Evolutionary conservation across 2,113 vertebrate genomes (phyloP).

Genomic region (Pterocles burchelli): DNA sequence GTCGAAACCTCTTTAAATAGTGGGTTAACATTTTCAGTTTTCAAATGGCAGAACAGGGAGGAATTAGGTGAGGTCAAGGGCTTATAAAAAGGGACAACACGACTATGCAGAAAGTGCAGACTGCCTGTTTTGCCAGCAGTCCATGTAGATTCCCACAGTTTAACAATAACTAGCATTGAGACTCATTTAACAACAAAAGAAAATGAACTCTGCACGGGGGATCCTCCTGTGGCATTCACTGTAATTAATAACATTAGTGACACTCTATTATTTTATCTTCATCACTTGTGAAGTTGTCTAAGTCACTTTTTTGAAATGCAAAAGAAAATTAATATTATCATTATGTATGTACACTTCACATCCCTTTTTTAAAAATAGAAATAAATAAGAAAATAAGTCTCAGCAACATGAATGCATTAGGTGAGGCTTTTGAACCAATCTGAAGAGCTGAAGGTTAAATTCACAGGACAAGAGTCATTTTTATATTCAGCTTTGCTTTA

Average conservation of each 20-base stretch:
- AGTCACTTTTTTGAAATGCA: background rate
- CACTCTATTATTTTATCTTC: slow-evolving; percentile 37
- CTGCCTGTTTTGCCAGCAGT: background rate
- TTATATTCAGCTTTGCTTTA: background rate
- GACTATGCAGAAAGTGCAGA: background rate
- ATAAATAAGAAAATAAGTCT: background rate
- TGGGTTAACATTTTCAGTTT: background rate
- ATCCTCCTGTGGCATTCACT: slow-evolving; percentile 12
- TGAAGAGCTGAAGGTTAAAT: background rate
- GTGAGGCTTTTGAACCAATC: background rate
- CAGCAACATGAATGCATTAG: background rate
- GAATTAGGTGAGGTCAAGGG: slow-evolving; percentile 4
- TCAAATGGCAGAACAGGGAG: background rate
- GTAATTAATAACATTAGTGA: slow-evolving; percentile 38
- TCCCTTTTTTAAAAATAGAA: background rate
- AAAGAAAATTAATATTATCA: background rate
- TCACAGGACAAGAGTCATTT: background rate
- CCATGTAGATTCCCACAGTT: background rate
- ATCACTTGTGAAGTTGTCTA: background rate
- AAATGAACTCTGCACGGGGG: slow-evolving; percentile 7
- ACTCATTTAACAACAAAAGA: slow-evolving; percentile 47
- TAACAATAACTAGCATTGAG: slow-evolving; percentile 25
- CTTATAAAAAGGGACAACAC: background rate
- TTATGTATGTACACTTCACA: background rate
- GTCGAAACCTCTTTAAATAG: background rate